Percentiles rank a stretch among this genome's conserved stretches.
These are phyloP conservation scores for Stegodyphus dumicola DNA, from an alignment of 1,140 invertebrate genomes.

Conservation along the genomic window DNA sequence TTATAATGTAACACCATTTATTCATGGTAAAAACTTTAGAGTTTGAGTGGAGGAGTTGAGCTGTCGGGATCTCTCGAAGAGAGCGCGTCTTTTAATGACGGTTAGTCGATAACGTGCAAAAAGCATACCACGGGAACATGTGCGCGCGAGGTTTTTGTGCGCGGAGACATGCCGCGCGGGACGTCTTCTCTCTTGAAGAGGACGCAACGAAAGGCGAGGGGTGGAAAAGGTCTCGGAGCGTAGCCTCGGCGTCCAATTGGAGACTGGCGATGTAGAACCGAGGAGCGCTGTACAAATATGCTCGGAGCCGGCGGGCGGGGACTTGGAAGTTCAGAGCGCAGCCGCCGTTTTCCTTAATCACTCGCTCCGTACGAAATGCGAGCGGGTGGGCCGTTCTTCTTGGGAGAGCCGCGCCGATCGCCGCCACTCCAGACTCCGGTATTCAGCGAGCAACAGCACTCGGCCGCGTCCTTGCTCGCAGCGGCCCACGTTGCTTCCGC, in stretches of 20 bases:
- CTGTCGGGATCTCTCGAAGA: no score
- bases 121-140: not conserved
- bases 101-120: no score
- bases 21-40: no score
- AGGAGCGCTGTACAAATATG: slow-evolving; percentile 42
- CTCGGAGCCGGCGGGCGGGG: slow-evolving; percentile 47
- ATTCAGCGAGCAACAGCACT: slow-evolving; percentile 12
- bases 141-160: not conserved
- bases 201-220: not conserved
- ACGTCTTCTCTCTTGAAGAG: no score
- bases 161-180: not conserved
- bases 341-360: slow-evolving; percentile 25
- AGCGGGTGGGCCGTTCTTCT: slow-evolving; percentile 40
- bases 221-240: slow-evolving; percentile 7
- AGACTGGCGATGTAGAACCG: slow-evolving; percentile 27
- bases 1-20: no score
- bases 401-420: slow-evolving; percentile 14
- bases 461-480: not conserved
- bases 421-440: slow-evolving; percentile 33
- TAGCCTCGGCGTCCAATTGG: slow-evolving; percentile 35
- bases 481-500: slow-evolving; percentile 15
- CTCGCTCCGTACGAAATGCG: slow-evolving; percentile 35
- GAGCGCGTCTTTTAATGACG: no score
- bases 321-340: slow-evolving; percentile 38
- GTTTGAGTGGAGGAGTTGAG: no score